Conservation (phyloP, 2,888 invertebrate genomes). For the Ophraella communa region DNA sequence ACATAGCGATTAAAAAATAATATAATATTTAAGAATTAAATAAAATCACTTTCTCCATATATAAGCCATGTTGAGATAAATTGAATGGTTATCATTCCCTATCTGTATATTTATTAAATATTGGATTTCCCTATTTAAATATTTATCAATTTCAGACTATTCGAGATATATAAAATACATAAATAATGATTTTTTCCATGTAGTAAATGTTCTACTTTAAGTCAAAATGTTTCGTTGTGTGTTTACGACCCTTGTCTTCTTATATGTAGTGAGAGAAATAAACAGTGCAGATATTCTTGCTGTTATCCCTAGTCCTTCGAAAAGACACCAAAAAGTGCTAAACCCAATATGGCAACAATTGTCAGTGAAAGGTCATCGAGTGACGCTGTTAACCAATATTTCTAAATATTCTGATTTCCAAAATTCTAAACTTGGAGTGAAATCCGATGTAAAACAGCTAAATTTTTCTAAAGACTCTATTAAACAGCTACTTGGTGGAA, state of each 20-base stretch:
- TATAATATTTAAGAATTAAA: too few relatives aligned
- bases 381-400: conserved; percentile 53
- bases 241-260: background rate
- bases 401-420: background rate
- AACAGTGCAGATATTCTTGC: background rate
- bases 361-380: conserved; percentile 56
- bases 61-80: too few relatives aligned
- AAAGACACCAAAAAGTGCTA: conserved; percentile 44
- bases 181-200: too few relatives aligned
- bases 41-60: too few relatives aligned
- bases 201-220: too few relatives aligned
- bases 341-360: conserved; percentile 55
- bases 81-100: too few relatives aligned
- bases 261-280: background rate
- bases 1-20: too few relatives aligned
- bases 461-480: background rate
- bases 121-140: too few relatives aligned
- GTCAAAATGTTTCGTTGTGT: background rate
- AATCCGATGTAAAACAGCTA: background rate
- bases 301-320: background rate
- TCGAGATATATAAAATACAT: background rate
- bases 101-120: too few relatives aligned
- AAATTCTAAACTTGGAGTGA: background rate
- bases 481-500: background rate
- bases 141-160: background rate